Base-by-base conservation (phyloP, 2,113 vertebrate species). In the Gambusia holbrooki region DNA sequence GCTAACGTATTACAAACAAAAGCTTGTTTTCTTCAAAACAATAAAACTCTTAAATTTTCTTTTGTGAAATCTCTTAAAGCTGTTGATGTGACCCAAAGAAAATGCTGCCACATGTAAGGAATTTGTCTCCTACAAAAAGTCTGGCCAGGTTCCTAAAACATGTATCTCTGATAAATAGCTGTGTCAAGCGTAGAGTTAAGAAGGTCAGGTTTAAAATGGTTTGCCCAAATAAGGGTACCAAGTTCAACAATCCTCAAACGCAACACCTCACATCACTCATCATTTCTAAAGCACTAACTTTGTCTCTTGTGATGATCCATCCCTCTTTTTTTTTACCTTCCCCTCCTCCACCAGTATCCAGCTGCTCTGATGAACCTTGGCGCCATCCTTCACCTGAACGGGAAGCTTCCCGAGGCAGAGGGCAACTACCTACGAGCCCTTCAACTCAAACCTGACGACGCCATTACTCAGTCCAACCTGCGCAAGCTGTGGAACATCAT, bases 401-500 rank as follows among this genome's bases (percentile, higher is more conserved):
- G 98, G 27, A 96, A 96, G 28, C 95, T 99, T 19, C 94, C 93
- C 48, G 95, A 97, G 62, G 98, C 98, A 0, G 98, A 99, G 91
- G 93, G 95, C 87, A 98, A 99, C 93, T 99, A 99, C 92, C 95
- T 99, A 87, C 93, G 94, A 35, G 98, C 98, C 3, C 95, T 99
- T 61, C 96, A 95, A 83, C 96, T 99, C 84, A 99, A 99, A 76
- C 97, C 98, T 0, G 97, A 99, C 13, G 98, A 99, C 29, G 90
- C 90, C 89, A 99, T 99, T 82, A 99, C 98, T 3, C 97, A 97
- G 87, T 99, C 98, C 77, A 99, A 99, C 87, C 96, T 99, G 84
- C 97, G 96, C 76, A 99, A 99, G 88, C 92, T 99, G 77, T 97
- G 97, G 97, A 99, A 99, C 92, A 98, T 99, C 93, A 99, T 99